Evolutionary conservation across 2,113 vertebrate genomes (phyloP), one percentile per base, ranked within the genome.

Genomic region (Reinhardtius hippoglossoides): DNA sequence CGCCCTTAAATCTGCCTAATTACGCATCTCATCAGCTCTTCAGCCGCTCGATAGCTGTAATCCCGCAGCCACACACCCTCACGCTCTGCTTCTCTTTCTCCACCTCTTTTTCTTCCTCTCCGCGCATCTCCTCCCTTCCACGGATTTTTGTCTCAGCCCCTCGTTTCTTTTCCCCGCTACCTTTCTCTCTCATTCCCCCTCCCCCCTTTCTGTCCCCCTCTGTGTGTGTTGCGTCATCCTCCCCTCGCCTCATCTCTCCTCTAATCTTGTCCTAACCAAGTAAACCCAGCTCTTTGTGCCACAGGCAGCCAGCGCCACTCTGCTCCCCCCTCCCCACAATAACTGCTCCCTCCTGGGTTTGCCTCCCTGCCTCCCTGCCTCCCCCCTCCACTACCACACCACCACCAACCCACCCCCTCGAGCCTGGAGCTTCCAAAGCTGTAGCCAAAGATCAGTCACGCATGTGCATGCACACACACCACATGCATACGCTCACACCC

Each of bases 1-100:
- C 82, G 73, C 84, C 82, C 81, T 86, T 81, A 87, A 89, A 91
- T 90, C 92, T 88, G 77, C 71, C 78, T 92, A 92, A 94, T 93
- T 91, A 93, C 64, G 80, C 88, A 74, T 90, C 85, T 88, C 89
- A 73, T 92, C 83, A 84, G 76, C 78, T 85, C 78, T 59, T 71
- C 79, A 85, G 71, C 79, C 59, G 66, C 81, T 85, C 62, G 72
- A 88, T 90, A 86, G 70, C 80, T 83, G 85, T 87, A 80, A 83
- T 87, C 86, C 77, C 63, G 0, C 64, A 76, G 81, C 62, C 74
- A 80, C 82, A 69, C 59, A 55, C 67, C 46, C 62, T 66, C 76
- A 70, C 31, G 15, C 63, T 20, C 75, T 16, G 54, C 63, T 64
- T 63, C 37, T 77, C 57, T 78, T 56, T 71, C 81, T 46, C 65